phyloP scores from a whole-genome alignment of 2,797 vertebrate species.

The Bufotes viridis region DNA sequence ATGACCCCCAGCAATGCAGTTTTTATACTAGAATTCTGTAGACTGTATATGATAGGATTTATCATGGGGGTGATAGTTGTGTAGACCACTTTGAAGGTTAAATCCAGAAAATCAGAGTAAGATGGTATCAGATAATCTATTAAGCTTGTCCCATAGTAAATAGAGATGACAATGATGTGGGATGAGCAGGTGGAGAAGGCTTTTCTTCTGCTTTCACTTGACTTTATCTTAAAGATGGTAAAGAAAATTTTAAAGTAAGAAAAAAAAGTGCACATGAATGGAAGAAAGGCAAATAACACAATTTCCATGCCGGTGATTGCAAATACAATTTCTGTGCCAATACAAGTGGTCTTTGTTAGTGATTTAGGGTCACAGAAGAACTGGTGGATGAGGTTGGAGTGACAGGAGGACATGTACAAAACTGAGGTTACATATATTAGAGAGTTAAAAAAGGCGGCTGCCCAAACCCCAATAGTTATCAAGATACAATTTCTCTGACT shows the following conservation, averaged over 20 bases:
- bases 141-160: neutral
- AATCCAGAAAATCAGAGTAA: neutral
- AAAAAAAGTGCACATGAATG: neutral
- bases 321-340: neutral
- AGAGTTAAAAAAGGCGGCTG: neutral
- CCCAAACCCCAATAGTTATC: conserved; percentile 1
- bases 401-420: neutral
- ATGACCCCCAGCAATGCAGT: neutral
- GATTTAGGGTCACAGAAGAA: neutral
- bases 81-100: neutral
- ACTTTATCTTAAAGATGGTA: neutral
- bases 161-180: neutral
- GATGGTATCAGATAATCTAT: neutral
- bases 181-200: neutral
- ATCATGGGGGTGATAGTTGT: neutral
- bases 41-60: neutral
- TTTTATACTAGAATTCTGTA: neutral
- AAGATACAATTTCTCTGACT: neutral
- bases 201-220: neutral
- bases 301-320: neutral
- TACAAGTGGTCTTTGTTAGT: neutral
- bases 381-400: neutral
- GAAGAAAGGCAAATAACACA: neutral
- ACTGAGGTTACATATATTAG: neutral
- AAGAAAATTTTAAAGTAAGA: neutral